phyloP scores from a whole-genome alignment of 2,113 vertebrate genomes.

The Serilophus lunatus region DNA sequence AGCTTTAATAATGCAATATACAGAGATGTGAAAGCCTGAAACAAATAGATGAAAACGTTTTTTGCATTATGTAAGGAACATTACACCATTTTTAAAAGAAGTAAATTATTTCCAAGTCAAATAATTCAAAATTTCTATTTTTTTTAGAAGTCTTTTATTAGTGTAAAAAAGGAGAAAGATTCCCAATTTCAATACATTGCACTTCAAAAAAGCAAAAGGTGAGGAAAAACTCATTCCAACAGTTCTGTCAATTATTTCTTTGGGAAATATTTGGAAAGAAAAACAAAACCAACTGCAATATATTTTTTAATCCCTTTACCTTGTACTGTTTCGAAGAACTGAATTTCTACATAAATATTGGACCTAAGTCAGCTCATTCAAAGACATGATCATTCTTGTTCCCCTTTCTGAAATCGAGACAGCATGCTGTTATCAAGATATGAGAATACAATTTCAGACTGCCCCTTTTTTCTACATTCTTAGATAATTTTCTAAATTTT shows the following conservation, averaged over 20 bases:
- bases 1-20: background rate
- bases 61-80: background rate
- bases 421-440: background rate
- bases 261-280: background rate
- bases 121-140: background rate
- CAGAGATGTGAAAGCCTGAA: background rate
- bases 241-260: background rate
- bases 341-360: background rate
- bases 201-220: background rate
- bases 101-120: background rate
- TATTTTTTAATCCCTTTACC: background rate
- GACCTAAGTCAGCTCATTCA: background rate
- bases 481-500: background rate
- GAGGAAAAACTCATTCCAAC: background rate
- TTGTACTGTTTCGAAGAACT: background rate
- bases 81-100: background rate
- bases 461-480: background rate
- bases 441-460: background rate
- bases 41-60: background rate
- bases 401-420: background rate
- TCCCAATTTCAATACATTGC: background rate
- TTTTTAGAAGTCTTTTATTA: background rate
- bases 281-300: background rate
- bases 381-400: background rate
- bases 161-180: background rate